These are phyloP conservation scores for Microchrysa polita DNA, from an alignment of 2,888 invertebrate species.

Conservation along the genomic window DNA sequence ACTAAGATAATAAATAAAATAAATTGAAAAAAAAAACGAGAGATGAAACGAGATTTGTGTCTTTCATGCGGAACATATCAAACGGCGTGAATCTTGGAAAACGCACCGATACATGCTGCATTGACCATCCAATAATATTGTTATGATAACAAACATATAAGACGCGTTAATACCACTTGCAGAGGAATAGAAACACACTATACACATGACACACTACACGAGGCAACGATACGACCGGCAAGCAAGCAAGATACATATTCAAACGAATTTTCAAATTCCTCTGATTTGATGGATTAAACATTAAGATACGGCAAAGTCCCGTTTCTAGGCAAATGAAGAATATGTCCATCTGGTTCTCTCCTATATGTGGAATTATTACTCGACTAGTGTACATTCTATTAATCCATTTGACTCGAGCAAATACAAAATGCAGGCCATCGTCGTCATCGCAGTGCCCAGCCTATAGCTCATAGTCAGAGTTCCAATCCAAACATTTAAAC, in stretches of 20 bases:
- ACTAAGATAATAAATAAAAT: constrained; percentile 11
- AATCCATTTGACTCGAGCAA: constrained; percentile 41
- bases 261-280: constrained; percentile 3
- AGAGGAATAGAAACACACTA: too few relatives aligned
- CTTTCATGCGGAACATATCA: constrained; percentile 26
- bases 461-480: neutral
- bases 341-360: constrained; percentile 10
- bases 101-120: constrained; percentile 29
- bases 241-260: neutral
- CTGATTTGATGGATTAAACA: constrained; percentile 33
- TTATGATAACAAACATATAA: constrained; percentile 35
- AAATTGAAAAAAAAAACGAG: too few relatives aligned
- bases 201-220: too few relatives aligned
- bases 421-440: constrained; percentile 41
- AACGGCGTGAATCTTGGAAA: constrained; percentile 4
- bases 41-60: neutral
- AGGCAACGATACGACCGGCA: neutral
- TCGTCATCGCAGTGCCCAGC: too few relatives aligned
- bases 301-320: constrained; percentile 18
- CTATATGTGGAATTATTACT: too few relatives aligned
- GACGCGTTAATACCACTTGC: neutral
- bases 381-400: constrained; percentile 33
- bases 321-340: constrained; percentile 2
- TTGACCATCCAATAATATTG: constrained; percentile 34
- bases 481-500: constrained; percentile 40